Percentiles rank a stretch among this genome's conserved stretches.
phyloP scores from a whole-genome alignment of 2,888 invertebrate species.

The Dorcus parallelipipedus region DNA sequence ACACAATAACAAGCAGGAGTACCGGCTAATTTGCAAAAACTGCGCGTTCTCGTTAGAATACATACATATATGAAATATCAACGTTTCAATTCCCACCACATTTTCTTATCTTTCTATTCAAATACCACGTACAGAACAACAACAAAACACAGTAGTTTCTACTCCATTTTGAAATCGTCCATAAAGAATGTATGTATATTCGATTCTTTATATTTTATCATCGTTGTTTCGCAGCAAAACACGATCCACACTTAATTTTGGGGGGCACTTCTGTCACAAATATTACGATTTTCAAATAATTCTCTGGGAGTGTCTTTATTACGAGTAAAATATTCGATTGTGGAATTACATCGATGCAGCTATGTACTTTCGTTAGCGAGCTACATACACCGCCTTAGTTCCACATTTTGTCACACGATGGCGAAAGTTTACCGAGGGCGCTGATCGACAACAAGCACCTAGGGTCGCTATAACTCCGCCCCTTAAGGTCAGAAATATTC shows the following conservation, averaged over 20 bases:
- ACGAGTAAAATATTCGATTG: slow-evolving; percentile 36
- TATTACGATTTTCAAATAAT: slow-evolving; percentile 32
- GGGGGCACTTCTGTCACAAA: slow-evolving; percentile 35
- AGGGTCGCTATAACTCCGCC: slow-evolving; percentile 5
- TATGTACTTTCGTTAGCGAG: slow-evolving; percentile 11
- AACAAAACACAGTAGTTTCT: slow-evolving; percentile 41
- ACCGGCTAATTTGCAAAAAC: slow-evolving; percentile 10
- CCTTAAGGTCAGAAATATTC: slow-evolving; percentile 4
- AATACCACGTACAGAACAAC: slow-evolving; percentile 29
- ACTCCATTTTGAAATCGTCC: slow-evolving; percentile 47
- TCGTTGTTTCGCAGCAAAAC: slow-evolving; percentile 30
- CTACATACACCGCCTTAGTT: slow-evolving; percentile 25
- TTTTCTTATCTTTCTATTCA: slow-evolving; percentile 8
- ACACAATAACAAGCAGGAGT: slow-evolving; percentile 7
- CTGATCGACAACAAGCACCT: slow-evolving; percentile 7
- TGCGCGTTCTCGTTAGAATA: slow-evolving; percentile 1
- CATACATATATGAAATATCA: slow-evolving; percentile 16
- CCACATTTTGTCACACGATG: slow-evolving; percentile 29
- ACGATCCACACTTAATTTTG: slow-evolving; percentile 33
- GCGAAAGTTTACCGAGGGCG: slow-evolving; percentile 20
- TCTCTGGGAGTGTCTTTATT: slow-evolving; percentile 40
- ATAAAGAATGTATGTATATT: slow-evolving; percentile 39
- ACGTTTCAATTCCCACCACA: slow-evolving; percentile 13
- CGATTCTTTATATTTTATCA: slow-evolving; percentile 38
- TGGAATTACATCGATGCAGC: slow-evolving; percentile 32